These are phyloP conservation scores for Phocoena phocoena DNA, from an alignment of 2,113 vertebrate species.

Conservation along the genomic window DNA sequence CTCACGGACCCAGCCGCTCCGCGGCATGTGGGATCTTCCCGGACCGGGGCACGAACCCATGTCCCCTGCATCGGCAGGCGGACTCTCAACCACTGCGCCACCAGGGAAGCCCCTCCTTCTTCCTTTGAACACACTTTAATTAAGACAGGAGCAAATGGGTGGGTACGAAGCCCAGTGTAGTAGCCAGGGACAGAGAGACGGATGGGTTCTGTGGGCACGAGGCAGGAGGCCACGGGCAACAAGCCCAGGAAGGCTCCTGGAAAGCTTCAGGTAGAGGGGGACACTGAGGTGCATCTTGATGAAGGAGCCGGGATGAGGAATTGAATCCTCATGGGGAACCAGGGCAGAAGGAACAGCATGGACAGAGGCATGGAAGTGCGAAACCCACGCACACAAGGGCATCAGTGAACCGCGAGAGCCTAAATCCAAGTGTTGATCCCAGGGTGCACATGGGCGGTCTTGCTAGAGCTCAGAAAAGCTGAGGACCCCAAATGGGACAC, in stretches of 20 bases:
- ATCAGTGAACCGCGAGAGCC: neutral
- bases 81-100: no score
- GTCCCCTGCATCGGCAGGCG: no score
- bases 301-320: neutral
- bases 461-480: neutral
- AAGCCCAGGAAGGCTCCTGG: neutral
- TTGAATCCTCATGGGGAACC: fast-evolving
- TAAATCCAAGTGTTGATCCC: neutral
- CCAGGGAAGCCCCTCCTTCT: neutral
- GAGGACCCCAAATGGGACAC: neutral
- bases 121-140: neutral
- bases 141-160: neutral
- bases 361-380: neutral
- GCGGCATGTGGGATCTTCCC: no score
- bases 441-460: neutral
- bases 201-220: fast-evolving
- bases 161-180: neutral
- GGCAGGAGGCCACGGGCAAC: no score
- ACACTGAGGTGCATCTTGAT: neutral
- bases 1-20: no score
- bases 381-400: no score
- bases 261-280: neutral
- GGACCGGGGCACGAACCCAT: no score
- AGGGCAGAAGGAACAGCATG: neutral
- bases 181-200: neutral